A percentile compares a stretch with the other conserved stretches of the same genome.
These are phyloP conservation scores for Fragum sueziense DNA, from an alignment of 2,888 invertebrate genomes.

Conservation along the genomic window DNA sequence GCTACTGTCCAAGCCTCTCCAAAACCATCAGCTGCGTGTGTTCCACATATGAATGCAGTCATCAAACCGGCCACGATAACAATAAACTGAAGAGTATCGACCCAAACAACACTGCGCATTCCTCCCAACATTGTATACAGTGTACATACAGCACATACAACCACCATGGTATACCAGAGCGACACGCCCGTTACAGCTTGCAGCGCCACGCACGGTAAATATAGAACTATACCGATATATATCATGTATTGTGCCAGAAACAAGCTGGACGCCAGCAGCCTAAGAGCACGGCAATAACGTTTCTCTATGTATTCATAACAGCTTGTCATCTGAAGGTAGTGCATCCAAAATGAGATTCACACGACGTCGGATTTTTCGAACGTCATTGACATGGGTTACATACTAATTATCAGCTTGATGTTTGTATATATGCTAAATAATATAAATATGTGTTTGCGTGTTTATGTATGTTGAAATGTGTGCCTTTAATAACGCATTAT, in stretches of 20 bases:
- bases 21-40: not conserved
- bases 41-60: not conserved
- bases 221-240: constrained; percentile 37
- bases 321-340: too few species aligned
- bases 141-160: constrained; percentile 92
- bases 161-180: constrained; percentile 89
- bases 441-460: too few species aligned
- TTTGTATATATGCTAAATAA: too few species aligned
- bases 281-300: constrained; percentile 17
- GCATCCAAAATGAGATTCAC: too few species aligned
- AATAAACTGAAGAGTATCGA: not conserved
- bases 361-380: too few species aligned
- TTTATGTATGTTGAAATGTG: too few species aligned
- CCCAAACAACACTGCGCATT: constrained; percentile 10
- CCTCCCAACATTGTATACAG: constrained; percentile 85
- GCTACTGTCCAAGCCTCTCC: constrained; percentile 1
- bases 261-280: constrained; percentile 26
- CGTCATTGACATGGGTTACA: too few species aligned
- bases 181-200: constrained; percentile 91
- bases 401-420: too few species aligned
- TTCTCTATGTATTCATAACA: constrained; percentile 38
- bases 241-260: constrained; percentile 32
- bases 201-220: constrained; percentile 33
- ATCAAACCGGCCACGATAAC: not conserved
- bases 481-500: too few species aligned